Percentiles rank a stretch among this genome's conserved stretches.
Evolutionary conservation across 2,113 vertebrate species (phyloP).

Genomic region (Probosciger aterrimus): DNA sequence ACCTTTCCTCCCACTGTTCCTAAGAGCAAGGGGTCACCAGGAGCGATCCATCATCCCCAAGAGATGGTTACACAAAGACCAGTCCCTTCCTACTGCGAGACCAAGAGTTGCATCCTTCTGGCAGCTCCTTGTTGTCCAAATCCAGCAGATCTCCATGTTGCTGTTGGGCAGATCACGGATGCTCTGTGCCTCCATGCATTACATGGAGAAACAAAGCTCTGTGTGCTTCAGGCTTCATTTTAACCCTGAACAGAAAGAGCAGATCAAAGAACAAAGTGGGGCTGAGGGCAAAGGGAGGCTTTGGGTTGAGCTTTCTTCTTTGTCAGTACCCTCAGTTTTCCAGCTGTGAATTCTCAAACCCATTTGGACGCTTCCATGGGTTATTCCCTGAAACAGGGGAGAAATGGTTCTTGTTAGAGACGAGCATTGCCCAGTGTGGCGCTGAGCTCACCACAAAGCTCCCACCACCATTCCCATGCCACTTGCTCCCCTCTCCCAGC

Average conservation of each 20-base stretch:
- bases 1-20: neutral
- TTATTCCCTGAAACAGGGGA: neutral
- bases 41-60: rapidly evolving
- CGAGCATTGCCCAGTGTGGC: neutral
- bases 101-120: neutral
- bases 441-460: neutral
- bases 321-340: neutral
- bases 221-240: neutral
- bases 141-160: neutral
- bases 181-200: rapidly evolving
- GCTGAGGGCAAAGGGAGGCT: neutral
- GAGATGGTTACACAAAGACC: neutral
- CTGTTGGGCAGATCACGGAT: neutral
- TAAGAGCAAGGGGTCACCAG: rapidly evolving
- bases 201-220: neutral
- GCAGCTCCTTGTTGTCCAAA: neutral
- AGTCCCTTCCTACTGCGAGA: neutral
- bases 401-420: neutral
- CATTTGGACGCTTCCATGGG: rapidly evolving
- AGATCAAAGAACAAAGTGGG: neutral
- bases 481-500: neutral
- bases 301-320: neutral
- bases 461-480: rapidly evolving
- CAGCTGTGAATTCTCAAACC: neutral
- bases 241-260: neutral